Evolutionary conservation across 1,140 invertebrate species (phyloP), one percentile per base, ranked within the genome.

Genomic region (Augochlora pura): DNA sequence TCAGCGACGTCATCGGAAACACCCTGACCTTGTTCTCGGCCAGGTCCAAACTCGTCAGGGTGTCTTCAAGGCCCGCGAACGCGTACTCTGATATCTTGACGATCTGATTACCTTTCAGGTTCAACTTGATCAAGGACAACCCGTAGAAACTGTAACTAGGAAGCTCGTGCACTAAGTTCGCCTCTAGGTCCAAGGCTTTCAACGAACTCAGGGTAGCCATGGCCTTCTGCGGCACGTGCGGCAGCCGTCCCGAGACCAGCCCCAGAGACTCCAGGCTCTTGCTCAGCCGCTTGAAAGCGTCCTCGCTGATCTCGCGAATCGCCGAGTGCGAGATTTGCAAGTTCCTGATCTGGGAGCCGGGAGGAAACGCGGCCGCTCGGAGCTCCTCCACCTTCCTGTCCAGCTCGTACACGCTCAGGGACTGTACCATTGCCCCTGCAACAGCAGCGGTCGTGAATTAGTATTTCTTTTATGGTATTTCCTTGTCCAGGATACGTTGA

Each of bases 91-190:
- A 96, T 87, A 97, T 95, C 82, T 95, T 95, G 63, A 94, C 93
- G 87, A 98, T 93, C 85, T 95, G 94, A 92, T 98, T 98, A 60
- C 96, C 95, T 91, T 98, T 98, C 63, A 98, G 92, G 89, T 96
- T 97, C 8, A 98, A 91, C 91, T 97, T 97, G 63, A 95, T 95
- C 59, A 98, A 91, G 18, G 95, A 95, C 71, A 98, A 93, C 1
- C 96, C 97, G 88, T 97, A 97, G 90, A 98, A 98, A 83, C 96
- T 96, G 89, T 97, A 98, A 85, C 96, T 96, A 1, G 96, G 95
- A 62, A 98, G 94, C 80, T 97, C 96, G 70, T 95, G 94, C 39
- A 98, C 97, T 86, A 96, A 94, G 90, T 98, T 98, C 63, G 95
- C 95, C 87, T 97, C 97, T 25, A 98, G 94, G 90, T 98, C 97